These are phyloP conservation scores for Chrysolina oricalcia DNA, from an alignment of 2,888 invertebrate genomes.

Conservation along the genomic window DNA sequence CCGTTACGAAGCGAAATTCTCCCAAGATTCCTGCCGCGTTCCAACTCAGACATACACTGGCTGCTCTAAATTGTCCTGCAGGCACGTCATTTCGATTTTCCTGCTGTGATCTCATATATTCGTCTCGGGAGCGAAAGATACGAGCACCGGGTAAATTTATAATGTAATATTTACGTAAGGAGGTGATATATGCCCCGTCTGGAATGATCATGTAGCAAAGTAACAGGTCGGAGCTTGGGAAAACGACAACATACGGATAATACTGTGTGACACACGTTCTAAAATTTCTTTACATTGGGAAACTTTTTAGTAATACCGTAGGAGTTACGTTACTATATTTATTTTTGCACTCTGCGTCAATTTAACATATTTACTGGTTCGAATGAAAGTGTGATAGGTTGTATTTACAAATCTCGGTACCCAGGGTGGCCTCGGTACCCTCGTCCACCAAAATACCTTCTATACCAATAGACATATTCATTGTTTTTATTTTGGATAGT, in stretches of 20 bases:
- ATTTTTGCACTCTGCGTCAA: too few species aligned
- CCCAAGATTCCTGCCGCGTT: slow-evolving; percentile 58
- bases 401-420: too few species aligned
- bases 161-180: slow-evolving; percentile 23
- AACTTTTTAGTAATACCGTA: too few species aligned
- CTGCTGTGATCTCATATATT: slow-evolving; percentile 28
- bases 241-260: background rate
- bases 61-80: slow-evolving; percentile 61
- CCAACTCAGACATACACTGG: slow-evolving; percentile 55
- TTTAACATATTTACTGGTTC: too few species aligned
- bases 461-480: too few species aligned
- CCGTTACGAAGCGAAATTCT: slow-evolving; percentile 27
- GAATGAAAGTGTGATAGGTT: too few species aligned
- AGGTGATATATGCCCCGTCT: slow-evolving; percentile 18
- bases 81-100: slow-evolving; percentile 62
- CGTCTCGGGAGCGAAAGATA: background rate
- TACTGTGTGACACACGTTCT: too few species aligned
- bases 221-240: background rate
- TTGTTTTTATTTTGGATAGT: too few species aligned
- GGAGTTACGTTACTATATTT: too few species aligned
- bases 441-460: too few species aligned
- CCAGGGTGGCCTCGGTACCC: too few species aligned
- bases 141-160: slow-evolving; percentile 16
- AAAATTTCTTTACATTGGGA: too few species aligned
- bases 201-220: background rate